phyloP scores from a whole-genome alignment of 2,113 vertebrate species.

The Menura novaehollandiae region DNA sequence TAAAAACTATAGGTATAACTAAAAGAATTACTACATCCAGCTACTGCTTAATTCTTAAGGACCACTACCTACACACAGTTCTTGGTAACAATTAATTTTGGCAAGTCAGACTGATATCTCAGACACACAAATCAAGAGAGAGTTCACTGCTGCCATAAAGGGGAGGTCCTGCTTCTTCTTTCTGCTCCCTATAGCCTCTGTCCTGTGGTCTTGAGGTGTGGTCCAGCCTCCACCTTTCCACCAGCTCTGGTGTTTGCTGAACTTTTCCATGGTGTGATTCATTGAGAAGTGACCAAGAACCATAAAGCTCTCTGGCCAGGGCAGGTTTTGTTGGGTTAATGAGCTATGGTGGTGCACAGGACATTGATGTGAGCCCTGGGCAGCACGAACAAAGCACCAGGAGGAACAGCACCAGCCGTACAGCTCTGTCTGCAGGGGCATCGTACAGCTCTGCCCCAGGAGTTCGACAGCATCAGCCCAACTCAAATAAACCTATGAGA shows the following conservation, averaged over 20 bases:
- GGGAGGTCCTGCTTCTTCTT: neutral
- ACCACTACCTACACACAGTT: neutral
- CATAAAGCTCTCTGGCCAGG: neutral
- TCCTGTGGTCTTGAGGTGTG: accelerated
- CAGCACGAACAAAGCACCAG: neutral
- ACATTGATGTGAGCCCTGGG: neutral
- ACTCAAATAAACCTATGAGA: neutral
- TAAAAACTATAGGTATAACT: neutral
- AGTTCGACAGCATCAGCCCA: neutral
- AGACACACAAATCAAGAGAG: neutral
- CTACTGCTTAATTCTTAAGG: neutral
- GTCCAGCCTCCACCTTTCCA: neutral
- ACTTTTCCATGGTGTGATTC: neutral
- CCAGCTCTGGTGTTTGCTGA: neutral
- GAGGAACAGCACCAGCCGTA: neutral
- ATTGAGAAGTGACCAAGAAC: neutral
- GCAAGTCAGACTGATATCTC: accelerated
- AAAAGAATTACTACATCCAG: neutral
- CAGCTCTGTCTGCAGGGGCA: neutral
- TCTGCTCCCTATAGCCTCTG: neutral
- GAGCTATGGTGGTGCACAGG: neutral
- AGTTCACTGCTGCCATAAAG: neutral
- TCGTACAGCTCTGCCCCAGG: neutral
- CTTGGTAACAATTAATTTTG: neutral
- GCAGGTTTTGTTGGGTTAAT: neutral